Percentiles rank a stretch among this genome's conserved stretches.
These are phyloP conservation scores for Bellardia bayeri DNA, from an alignment of 2,888 invertebrate genomes.

Conservation along the genomic window DNA sequence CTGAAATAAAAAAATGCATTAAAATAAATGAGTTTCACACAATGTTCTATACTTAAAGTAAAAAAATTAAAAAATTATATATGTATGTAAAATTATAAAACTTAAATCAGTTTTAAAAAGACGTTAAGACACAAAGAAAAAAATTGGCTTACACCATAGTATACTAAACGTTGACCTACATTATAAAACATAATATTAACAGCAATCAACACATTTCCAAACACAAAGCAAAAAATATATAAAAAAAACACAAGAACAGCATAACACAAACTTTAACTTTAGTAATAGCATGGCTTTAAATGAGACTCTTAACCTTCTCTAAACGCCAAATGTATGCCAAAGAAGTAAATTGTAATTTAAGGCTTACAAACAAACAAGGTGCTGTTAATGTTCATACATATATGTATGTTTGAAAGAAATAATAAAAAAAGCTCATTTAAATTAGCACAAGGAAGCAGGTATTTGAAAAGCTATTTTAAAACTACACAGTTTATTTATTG, in stretches of 20 bases:
- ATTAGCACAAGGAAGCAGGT: constrained; percentile 48
- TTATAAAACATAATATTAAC: constrained; percentile 65
- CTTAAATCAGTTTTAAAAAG: constrained; percentile 52
- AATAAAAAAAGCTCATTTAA: constrained; percentile 21
- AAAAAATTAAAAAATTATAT: neutral
- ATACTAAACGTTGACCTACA: constrained; percentile 64
- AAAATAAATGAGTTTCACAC: constrained; percentile 67
- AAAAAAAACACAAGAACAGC: constrained; percentile 14
- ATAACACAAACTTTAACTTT: constrained; percentile 5
- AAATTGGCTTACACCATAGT: constrained; percentile 39
- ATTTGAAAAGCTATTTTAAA: constrained; percentile 5
- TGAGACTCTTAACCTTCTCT: constrained; percentile 36
- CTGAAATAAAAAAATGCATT: constrained; percentile 44
- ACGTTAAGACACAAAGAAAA: constrained; percentile 23
- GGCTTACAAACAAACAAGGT: constrained; percentile 29
- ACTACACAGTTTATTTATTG: neutral
- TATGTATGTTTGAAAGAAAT: neutral
- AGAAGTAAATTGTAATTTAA: constrained; percentile 47
- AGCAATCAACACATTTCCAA: constrained; percentile 62
- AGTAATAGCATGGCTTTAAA: neutral
- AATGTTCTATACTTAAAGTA: constrained; percentile 37
- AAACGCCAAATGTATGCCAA: constrained; percentile 37
- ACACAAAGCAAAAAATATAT: constrained; percentile 26
- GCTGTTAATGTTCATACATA: neutral
- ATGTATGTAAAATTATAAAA: constrained; percentile 47